Conservation (phyloP, 2,113 vertebrate species). For the Pterocles gutturalis region DNA sequence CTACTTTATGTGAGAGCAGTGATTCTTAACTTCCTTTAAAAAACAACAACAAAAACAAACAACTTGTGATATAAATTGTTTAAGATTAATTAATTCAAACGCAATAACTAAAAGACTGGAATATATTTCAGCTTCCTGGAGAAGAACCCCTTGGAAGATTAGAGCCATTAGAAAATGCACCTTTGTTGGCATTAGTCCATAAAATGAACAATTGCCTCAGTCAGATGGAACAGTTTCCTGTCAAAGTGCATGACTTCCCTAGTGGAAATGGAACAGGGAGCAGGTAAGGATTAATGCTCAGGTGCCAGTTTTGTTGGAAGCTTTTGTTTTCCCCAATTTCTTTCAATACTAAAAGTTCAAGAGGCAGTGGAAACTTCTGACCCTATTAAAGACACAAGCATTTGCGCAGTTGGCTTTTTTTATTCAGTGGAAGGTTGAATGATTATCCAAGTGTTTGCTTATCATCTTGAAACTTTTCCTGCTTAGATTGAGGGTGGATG, state of each 20-base stretch:
- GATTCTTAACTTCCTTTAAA: neutral
- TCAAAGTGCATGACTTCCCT: conserved; percentile 98
- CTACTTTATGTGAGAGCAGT: neutral
- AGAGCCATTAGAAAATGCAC: conserved; percentile 89
- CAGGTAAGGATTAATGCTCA: conserved; percentile 87
- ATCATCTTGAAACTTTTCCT: neutral
- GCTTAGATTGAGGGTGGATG: neutral
- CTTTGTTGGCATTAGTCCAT: conserved; percentile 93
- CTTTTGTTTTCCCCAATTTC: neutral
- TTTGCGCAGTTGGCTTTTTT: neutral
- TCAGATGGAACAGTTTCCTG: conserved; percentile 99
- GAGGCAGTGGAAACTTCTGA: neutral
- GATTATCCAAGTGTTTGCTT: neutral
- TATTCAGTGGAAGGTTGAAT: neutral
- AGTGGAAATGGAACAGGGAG: conserved; percentile 98
- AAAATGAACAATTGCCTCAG: conserved; percentile 99
- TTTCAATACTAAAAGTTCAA: neutral
- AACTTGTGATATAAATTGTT: neutral
- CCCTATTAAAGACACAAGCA: neutral
- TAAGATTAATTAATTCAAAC: neutral
- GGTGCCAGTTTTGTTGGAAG: conserved; percentile 13
- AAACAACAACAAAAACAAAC: no score
- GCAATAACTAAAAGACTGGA: neutral
- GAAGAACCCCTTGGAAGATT: conserved; percentile 89
- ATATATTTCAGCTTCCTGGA: conserved; percentile 86